Base-by-base conservation (phyloP, 2,797 vertebrate genomes). In the Melanotaenia boesemani region DNA sequence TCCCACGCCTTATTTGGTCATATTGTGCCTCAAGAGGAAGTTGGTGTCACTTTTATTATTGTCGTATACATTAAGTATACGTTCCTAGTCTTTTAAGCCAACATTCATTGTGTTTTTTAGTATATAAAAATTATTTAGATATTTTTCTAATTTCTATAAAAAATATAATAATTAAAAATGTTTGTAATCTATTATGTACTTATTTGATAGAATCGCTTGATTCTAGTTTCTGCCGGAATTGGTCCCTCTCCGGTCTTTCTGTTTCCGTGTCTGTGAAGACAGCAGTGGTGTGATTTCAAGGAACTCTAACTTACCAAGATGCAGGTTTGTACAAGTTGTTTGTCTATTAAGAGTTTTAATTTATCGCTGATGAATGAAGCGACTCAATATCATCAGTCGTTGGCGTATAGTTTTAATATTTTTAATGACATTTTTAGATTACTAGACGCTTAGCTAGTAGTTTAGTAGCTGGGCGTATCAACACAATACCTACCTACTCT, bases 1-100 rank as follows among this genome's bases (percentile, higher is more conserved):
- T 93, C 69, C n/a, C 54, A 34, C 72, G 74, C 94, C 94, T 90
- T 92, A 82, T 93, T 64, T 89, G 93, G 95, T 76, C 85, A 92
- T 82, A 63, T 56, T 68, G 74, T 63, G 82, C 55, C 46, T 60
- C 70, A 63, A 65, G 5, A 72, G 94, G 94, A 94, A 92, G 61
- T 84, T 16, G 63, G 91, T 93, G 91, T 88, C 56, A 56, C 93
- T 15, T 79, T 59, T 91, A 91, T 94, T 93, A 92, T 91, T 79
- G 83, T 94, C 89, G 89, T 26, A 28, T 22, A 1, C 0, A 0
- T 0, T 1, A 44, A 7, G 5, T 8, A 5, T 1, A 0, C 0
- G 18, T 80, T 85, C 75, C 70, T 12, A 11, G 1, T 44, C 15
- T 30, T 20, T 67, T 4, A 67, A 59, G 30, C 34, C 0, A 2